These are phyloP conservation scores for Perca schrenkii DNA, from an alignment of 2,113 vertebrate genomes.

Conservation along the genomic window DNA sequence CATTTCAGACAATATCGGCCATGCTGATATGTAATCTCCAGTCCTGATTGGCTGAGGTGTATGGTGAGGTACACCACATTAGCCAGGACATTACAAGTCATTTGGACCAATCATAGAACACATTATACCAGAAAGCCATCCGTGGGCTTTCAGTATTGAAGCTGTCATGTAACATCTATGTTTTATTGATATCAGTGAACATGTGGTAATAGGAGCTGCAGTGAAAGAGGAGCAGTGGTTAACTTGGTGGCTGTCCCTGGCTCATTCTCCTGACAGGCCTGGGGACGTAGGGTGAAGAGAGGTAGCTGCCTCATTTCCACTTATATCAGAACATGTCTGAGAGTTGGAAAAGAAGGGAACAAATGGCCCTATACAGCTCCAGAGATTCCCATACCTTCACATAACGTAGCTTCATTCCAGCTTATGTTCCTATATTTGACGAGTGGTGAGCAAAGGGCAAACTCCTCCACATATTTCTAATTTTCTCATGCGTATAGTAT, in stretches of 20 bases:
- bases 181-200: constrained; percentile 32
- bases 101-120: constrained; percentile 1
- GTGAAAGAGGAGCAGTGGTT: neutral
- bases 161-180: constrained; percentile 14
- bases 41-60: neutral
- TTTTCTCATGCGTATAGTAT: constrained; percentile 4
- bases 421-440: constrained; percentile 13
- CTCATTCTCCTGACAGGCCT: constrained; percentile 35
- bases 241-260: constrained; percentile 3
- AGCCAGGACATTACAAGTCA: constrained; percentile 11
- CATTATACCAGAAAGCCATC: neutral
- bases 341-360: neutral
- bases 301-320: constrained; percentile 37
- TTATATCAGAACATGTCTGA: constrained; percentile 14
- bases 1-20: neutral
- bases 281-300: constrained; percentile 17
- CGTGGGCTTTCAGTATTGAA: neutral
- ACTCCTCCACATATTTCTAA: constrained; percentile 29
- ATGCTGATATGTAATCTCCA: neutral
- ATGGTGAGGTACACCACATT: neutral
- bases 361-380: neutral
- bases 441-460: constrained; percentile 9
- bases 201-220: neutral
- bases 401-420: constrained; percentile 7
- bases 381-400: constrained; percentile 25